Evolutionary conservation across 2,888 invertebrate genomes (phyloP).

Genomic region (Lingula anatina): DNA sequence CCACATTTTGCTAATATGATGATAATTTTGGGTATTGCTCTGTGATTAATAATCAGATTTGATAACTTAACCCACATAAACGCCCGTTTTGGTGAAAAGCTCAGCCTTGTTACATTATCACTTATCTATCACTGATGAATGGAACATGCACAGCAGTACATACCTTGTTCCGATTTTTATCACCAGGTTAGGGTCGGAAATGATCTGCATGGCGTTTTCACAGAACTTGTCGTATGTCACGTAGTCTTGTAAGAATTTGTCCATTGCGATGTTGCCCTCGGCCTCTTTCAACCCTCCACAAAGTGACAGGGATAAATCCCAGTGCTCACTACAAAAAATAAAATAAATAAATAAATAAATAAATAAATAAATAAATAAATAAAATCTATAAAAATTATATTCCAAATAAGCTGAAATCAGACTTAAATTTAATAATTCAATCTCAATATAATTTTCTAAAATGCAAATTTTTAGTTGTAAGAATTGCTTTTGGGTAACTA

Average conservation of each 20-base stretch:
- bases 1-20: too few species aligned
- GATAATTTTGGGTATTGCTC: too few species aligned
- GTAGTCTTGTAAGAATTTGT: slow-evolving; percentile 62
- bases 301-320: slow-evolving; percentile 69
- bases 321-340: slow-evolving; percentile 39
- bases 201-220: slow-evolving; percentile 68
- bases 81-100: too few species aligned
- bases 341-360: slow-evolving; percentile 55
- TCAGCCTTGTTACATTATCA: too few species aligned
- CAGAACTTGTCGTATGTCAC: slow-evolving; percentile 62
- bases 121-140: too few species aligned
- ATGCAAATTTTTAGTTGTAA: too few species aligned
- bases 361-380: not conserved
- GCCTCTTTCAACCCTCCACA: slow-evolving; percentile 63
- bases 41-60: too few species aligned
- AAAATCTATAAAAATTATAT: not conserved
- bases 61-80: too few species aligned
- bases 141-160: slow-evolving; percentile 20
- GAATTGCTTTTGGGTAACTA: too few species aligned
- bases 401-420: too few species aligned
- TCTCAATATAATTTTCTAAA: too few species aligned
- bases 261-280: slow-evolving; percentile 57
- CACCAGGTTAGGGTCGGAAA: slow-evolving; percentile 73
- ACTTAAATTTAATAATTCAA: too few species aligned
- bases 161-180: slow-evolving; percentile 77